Evolutionary conservation across 2,888 invertebrate species (phyloP).

Genomic region (Diploptera punctata): DNA sequence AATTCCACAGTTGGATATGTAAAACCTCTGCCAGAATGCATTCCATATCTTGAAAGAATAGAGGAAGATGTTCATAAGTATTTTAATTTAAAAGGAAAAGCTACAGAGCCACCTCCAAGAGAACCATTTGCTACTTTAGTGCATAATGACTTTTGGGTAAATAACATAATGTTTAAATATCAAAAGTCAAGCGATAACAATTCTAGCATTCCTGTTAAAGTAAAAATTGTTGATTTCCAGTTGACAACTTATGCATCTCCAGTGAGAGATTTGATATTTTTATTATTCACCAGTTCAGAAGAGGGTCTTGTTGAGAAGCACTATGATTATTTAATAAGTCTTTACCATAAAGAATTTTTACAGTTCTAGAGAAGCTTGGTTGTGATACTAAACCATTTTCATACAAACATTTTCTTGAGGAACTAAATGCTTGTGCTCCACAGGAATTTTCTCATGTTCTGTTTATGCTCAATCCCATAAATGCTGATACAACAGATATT

Average conservation of each 20-base stretch:
- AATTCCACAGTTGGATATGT: background rate
- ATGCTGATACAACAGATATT: slow-evolving; percentile 41
- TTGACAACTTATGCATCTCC: slow-evolving; percentile 61
- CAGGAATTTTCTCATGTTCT: slow-evolving; percentile 58
- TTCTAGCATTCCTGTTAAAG: slow-evolving; percentile 56
- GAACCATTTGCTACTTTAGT: slow-evolving; percentile 61
- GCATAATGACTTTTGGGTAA: slow-evolving; percentile 67
- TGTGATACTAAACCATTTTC: slow-evolving; percentile 52
- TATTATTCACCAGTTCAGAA: slow-evolving; percentile 61
- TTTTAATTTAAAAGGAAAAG: background rate
- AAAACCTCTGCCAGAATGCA: slow-evolving; percentile 24
- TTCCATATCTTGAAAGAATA: slow-evolving; percentile 35
- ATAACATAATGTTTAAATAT: slow-evolving; percentile 63
- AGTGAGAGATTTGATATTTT: slow-evolving; percentile 62
- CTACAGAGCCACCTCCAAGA: background rate
- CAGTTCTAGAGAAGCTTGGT: slow-evolving; percentile 53
- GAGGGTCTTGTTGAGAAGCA: slow-evolving; percentile 55
- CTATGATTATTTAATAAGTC: slow-evolving; percentile 57
- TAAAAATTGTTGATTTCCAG: slow-evolving; percentile 68
- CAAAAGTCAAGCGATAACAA: background rate
- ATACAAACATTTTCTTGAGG: slow-evolving; percentile 55
- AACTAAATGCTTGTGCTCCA: slow-evolving; percentile 56
- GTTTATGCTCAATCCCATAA: slow-evolving; percentile 59
- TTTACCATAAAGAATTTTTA: slow-evolving; percentile 61
- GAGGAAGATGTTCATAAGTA: slow-evolving; percentile 30